Percentiles rank a stretch among this genome's conserved stretches.
Evolutionary conservation across 2,888 invertebrate species (phyloP).

Genomic region (Amblyjoppa proteus): DNA sequence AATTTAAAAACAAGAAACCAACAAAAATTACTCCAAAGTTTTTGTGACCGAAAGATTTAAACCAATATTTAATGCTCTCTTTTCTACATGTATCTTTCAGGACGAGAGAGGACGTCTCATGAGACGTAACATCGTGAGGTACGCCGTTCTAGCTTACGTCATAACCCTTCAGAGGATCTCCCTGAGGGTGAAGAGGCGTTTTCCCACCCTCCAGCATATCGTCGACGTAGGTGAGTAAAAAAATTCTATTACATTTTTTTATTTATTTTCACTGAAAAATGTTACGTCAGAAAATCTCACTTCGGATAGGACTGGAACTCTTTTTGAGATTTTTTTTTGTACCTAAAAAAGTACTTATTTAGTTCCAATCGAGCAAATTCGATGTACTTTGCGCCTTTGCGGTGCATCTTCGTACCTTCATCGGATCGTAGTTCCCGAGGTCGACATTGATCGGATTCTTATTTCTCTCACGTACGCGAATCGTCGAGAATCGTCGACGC

Average conservation of each 20-base stretch:
- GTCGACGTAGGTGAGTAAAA: conserved; percentile 92
- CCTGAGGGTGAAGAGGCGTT: conserved; percentile 93
- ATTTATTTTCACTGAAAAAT: no score
- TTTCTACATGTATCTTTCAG: conserved; percentile 85
- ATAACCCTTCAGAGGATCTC: conserved; percentile 95
- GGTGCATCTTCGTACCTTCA: conserved; percentile 16
- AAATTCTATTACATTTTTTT: background rate
- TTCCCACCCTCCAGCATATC: conserved; percentile 95
- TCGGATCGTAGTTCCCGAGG: conserved; percentile 42
- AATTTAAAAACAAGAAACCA: background rate
- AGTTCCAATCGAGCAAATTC: background rate
- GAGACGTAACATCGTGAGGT: conserved; percentile 95
- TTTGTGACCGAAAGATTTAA: background rate
- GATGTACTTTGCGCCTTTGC: background rate
- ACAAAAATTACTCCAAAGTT: background rate
- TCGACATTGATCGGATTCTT: conserved; percentile 33
- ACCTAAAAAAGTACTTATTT: background rate
- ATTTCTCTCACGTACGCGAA: conserved; percentile 52
- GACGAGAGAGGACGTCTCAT: conserved; percentile 95
- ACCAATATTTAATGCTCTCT: background rate
- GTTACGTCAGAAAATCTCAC: no score
- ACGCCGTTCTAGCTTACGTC: conserved; percentile 95
- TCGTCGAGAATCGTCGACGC: conserved; percentile 47
- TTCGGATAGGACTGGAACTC: no score
- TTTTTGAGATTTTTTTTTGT: no score